Evolutionary conservation across 2,888 invertebrate genomes (phyloP).

Genomic region (Miltochrista miniata): DNA sequence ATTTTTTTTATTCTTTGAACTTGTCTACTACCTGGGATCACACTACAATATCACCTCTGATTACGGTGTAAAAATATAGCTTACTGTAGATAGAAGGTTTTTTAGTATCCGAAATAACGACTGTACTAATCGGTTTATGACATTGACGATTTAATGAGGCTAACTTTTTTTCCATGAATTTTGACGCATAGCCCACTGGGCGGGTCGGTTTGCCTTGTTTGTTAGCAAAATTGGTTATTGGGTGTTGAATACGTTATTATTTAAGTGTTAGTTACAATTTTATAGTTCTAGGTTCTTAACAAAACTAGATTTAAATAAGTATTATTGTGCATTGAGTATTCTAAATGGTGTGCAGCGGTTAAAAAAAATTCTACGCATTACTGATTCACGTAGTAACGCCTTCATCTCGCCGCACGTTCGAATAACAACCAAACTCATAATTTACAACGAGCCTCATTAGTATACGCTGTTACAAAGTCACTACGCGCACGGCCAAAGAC

Average conservation of each 20-base stretch:
- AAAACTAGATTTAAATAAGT: not conserved
- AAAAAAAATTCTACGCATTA: slow-evolving; percentile 62
- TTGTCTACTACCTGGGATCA: slow-evolving; percentile 41
- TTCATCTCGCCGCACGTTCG: slow-evolving; percentile 73
- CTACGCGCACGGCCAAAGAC: slow-evolving; percentile 52
- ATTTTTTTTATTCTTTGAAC: slow-evolving; percentile 38
- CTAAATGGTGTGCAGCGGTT: slow-evolving; percentile 41
- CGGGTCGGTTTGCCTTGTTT: slow-evolving; percentile 22
- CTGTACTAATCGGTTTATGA: slow-evolving; percentile 73
- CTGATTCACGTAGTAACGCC: slow-evolving; percentile 68
- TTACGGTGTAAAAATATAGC: slow-evolving; percentile 72
- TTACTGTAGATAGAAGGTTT: slow-evolving; percentile 51
- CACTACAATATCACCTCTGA: slow-evolving; percentile 53
- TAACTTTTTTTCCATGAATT: slow-evolving; percentile 37
- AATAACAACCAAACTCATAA: slow-evolving; percentile 69
- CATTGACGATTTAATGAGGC: slow-evolving; percentile 68
- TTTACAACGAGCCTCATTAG: slow-evolving; percentile 71
- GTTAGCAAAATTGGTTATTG: slow-evolving; percentile 12
- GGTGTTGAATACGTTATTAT: slow-evolving; percentile 10
- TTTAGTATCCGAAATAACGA: slow-evolving; percentile 54
- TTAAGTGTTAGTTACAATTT: slow-evolving; percentile 5
- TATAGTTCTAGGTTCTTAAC: not conserved
- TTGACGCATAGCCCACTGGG: slow-evolving; percentile 31
- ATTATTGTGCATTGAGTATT: slow-evolving; percentile 33
- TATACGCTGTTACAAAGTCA: slow-evolving; percentile 66